phyloP scores from a whole-genome alignment of 2,888 invertebrate genomes.

The Leptogaster cylindrica region DNA sequence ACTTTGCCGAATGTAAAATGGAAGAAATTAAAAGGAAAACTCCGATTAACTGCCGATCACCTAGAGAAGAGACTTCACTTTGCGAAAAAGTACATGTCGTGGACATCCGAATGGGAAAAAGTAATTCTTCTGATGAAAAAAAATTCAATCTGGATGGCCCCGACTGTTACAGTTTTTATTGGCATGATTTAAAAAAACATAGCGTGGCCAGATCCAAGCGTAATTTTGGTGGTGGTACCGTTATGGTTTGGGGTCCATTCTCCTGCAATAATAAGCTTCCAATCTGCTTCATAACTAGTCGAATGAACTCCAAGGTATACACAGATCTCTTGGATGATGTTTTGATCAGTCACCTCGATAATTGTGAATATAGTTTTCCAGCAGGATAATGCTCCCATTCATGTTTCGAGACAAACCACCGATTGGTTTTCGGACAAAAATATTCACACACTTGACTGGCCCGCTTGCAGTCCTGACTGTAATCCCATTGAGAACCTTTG shows the following conservation, averaged over 20 bases:
- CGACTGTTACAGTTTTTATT: background rate
- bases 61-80: background rate
- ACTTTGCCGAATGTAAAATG: background rate
- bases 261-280: too few species aligned
- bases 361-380: background rate
- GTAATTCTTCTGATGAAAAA: slow-evolving; percentile 2
- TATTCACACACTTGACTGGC: background rate
- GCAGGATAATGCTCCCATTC: background rate
- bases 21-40: background rate
- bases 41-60: background rate
- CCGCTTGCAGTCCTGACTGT: background rate
- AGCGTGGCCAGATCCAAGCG: too few species aligned
- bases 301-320: background rate
- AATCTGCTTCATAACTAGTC: too few species aligned
- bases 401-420: background rate
- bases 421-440: too few species aligned
- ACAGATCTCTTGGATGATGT: background rate
- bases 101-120: background rate
- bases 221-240: too few species aligned
- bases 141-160: background rate
- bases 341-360: background rate
- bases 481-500: too few species aligned
- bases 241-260: too few species aligned
- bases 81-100: background rate
- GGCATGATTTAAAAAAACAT: background rate